Percentiles rank a stretch among this genome's conserved stretches.
These are phyloP conservation scores for Netelia fuscicornis DNA, from an alignment of 2,888 invertebrate species.

Conservation along the genomic window DNA sequence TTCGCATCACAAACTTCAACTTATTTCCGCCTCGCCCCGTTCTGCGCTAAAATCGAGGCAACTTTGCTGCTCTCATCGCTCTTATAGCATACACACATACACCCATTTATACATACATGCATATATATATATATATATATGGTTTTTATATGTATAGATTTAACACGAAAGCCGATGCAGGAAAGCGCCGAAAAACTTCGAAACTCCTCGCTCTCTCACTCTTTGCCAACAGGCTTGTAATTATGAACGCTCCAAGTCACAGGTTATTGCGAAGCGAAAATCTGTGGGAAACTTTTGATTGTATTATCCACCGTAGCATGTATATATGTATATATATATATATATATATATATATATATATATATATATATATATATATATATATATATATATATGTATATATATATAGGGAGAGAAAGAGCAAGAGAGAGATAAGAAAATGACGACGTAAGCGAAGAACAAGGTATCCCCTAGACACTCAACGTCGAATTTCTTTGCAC, in stretches of 20 bases:
- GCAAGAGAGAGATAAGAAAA: conserved; percentile 17
- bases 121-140: conserved; percentile 18
- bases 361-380: no score
- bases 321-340: neutral
- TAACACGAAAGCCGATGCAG: conserved; percentile 12
- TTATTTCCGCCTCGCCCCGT: conserved; percentile 18
- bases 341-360: no score
- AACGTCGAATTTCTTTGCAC: conserved; percentile 12
- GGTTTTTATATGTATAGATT: neutral
- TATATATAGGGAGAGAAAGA: neutral
- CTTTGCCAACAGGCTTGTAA: conserved; percentile 73
- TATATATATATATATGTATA: neutral
- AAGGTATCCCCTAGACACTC: conserved; percentile 61
- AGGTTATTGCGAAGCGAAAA: conserved; percentile 74
- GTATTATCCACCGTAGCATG: conserved; percentile 56
- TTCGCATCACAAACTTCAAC: conserved; percentile 51
- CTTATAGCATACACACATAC: neutral
- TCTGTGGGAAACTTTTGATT: conserved; percentile 74
- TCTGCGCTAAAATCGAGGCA: conserved; percentile 33
- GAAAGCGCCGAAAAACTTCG: conserved; percentile 55
- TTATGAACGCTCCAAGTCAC: conserved; percentile 77
- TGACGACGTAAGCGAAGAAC: conserved; percentile 42
- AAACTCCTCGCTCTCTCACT: conserved; percentile 35
- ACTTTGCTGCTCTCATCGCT: conserved; percentile 18
- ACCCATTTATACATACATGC: neutral